These are phyloP conservation scores for Loxodonta africana DNA, from an alignment of 2,113 vertebrate genomes.

Conservation along the genomic window DNA sequence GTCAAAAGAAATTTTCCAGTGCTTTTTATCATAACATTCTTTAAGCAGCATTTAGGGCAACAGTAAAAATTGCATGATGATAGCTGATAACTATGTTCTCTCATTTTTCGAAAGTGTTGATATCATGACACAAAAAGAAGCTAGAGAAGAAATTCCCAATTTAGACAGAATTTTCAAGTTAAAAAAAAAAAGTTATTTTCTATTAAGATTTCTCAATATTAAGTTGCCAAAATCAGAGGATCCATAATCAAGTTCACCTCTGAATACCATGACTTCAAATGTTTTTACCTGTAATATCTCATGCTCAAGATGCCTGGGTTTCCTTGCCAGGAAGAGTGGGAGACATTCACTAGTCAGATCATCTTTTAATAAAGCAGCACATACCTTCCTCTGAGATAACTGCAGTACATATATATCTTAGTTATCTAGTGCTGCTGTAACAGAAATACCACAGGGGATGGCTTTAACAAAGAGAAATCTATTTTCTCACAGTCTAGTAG, in stretches of 20 bases:
- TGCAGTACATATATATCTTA: neutral
- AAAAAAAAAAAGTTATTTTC: neutral
- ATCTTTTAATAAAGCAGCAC: constrained; percentile 28
- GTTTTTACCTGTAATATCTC: constrained; percentile 21
- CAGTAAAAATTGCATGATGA: neutral
- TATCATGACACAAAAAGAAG: neutral
- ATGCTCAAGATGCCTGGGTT: constrained; percentile 29
- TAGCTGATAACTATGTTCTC: neutral
- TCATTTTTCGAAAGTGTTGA: constrained; percentile 10
- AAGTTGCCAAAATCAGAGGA: constrained; percentile 40
- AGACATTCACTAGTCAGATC: constrained; percentile 31
- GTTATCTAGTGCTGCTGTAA: too few relatives aligned
- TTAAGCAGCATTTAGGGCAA: neutral
- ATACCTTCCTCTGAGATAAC: constrained; percentile 29
- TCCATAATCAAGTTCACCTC: constrained; percentile 32
- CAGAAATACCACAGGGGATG: too few relatives aligned
- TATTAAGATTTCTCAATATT: constrained; percentile 3
- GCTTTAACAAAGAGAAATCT: too few relatives aligned
- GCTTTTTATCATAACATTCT: constrained; percentile 5
- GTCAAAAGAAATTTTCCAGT: neutral
- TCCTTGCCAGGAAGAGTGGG: neutral
- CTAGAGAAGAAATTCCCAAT: neutral
- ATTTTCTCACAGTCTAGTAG: too few relatives aligned
- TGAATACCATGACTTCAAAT: constrained; percentile 51
- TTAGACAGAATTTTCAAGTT: constrained; percentile 38